Base-by-base conservation (phyloP, 2,113 vertebrate species). In the Nesoenas mayeri region DNA sequence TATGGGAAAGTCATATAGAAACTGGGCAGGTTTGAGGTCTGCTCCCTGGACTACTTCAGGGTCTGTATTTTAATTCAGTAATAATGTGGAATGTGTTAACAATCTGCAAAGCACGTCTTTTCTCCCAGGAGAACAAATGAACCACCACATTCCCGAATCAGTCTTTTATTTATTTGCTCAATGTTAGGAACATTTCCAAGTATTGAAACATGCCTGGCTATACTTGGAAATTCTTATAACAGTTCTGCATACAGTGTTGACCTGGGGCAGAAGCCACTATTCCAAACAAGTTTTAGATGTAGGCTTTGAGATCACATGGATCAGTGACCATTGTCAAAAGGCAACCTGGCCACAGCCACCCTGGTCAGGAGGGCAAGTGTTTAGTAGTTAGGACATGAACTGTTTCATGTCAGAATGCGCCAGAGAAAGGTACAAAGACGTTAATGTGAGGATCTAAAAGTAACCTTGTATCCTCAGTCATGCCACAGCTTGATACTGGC, bases 51-150 rank as follows among this genome's bases (percentile, higher is more conserved):
- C 36, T 77, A 15, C 31, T 79, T 90, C 18, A 58, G 42, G 25
- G 12, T 78, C 84, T 94, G 21, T 73, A 18, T 89, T 96, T 91
- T n/a, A 80, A 47, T 71, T 94, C 48, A 89, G 17, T 31, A 85
- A n/a, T 42, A 74, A 47, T 38, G 80, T 5, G 22, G 90, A 91
- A 53, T 75, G 14, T 2, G 1, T 75, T 82, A 90, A 48, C 7
- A 54, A n/a, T 57, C 57, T 72, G 53, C 53, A 93, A 87, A 89
- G 18, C 42, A 82, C 0, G 0, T 15, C n/a, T 77, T 17, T 65
- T 82, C 57, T 88, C 53, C 44, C 62, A 72, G 48, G 44, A 71
- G 66, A 85, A 32, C 47, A 53, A 42, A 26, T 18, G 57, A 85
- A 85, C 11, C 1, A 1, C 17, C 62, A 32, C 1, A 2, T 40